Conservation (phyloP, 2,797 vertebrate genomes). For the Selene dorsalis region DNA sequence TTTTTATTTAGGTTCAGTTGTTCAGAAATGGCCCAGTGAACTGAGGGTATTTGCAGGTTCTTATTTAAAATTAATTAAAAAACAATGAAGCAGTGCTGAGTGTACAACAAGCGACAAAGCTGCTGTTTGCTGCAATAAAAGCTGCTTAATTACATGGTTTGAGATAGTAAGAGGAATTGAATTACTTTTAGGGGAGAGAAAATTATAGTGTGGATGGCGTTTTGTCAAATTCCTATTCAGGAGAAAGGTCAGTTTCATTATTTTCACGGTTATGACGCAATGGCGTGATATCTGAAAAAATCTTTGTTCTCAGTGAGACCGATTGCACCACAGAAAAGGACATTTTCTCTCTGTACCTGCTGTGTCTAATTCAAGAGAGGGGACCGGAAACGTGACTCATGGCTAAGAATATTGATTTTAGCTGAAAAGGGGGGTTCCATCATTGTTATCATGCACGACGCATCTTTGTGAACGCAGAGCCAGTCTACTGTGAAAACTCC, state of each 20-base stretch:
- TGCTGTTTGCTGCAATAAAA: constrained; percentile 47
- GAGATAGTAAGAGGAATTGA: constrained; percentile 37
- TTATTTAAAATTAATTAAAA: constrained; percentile 71
- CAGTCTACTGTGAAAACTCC: constrained; percentile 49
- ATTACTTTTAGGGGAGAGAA: constrained; percentile 14
- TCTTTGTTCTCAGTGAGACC: constrained; percentile 36
- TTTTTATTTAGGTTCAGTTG: background rate
- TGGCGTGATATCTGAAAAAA: background rate
- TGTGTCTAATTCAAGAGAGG: constrained; percentile 54
- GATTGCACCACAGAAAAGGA: constrained; percentile 43
- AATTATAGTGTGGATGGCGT: constrained; percentile 2
- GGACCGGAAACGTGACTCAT: constrained; percentile 63
- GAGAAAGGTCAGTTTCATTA: constrained; percentile 53
- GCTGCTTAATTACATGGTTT: constrained; percentile 58
- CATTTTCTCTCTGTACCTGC: constrained; percentile 47
- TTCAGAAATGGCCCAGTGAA: background rate
- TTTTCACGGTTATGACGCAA: constrained; percentile 51
- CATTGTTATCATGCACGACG: constrained; percentile 65
- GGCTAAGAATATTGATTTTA: constrained; percentile 79
- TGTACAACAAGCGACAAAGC: constrained; percentile 32
- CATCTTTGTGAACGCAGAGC: constrained; percentile 46
- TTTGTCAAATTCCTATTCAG: constrained; percentile 19
- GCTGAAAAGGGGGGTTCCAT: constrained; percentile 61
- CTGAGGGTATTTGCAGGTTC: constrained; percentile 42
- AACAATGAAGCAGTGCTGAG: constrained; percentile 42